These are phyloP conservation scores for Machimus atricapillus DNA, from an alignment of 2,888 invertebrate species.

Conservation along the genomic window DNA sequence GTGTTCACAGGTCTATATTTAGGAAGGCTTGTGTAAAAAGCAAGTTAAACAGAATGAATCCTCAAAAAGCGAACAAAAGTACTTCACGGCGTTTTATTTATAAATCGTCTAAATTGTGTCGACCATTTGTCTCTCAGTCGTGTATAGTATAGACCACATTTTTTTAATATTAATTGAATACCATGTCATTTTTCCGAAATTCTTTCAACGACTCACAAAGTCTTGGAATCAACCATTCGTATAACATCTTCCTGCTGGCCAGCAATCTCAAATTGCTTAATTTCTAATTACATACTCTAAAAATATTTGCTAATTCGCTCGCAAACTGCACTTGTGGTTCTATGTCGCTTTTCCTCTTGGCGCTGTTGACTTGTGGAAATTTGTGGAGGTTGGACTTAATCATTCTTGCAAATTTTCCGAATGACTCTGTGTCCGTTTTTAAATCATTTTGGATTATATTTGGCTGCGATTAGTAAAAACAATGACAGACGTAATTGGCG, in stretches of 20 bases:
- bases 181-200: not conserved
- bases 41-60: constrained; percentile 40
- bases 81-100: constrained; percentile 44
- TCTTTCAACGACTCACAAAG: not conserved
- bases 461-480: not conserved
- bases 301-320: not conserved
- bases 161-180: not conserved
- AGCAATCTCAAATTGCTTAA: not conserved
- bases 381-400: not conserved
- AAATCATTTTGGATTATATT: not conserved
- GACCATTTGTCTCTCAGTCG: constrained; percentile 19
- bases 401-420: not conserved
- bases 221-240: not conserved
- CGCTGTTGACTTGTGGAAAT: not conserved
- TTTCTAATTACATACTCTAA: not conserved
- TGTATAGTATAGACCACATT: not conserved
- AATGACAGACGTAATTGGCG: not conserved
- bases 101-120: constrained; percentile 45
- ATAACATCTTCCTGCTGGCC: not conserved
- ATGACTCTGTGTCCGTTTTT: not conserved
- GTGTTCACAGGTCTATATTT: constrained; percentile 41
- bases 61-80: constrained; percentile 23
- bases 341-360: not conserved
- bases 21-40: constrained; percentile 40
- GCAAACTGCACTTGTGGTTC: not conserved